phyloP scores from a whole-genome alignment of 2,888 invertebrate genomes.

The Melieria omissa region DNA sequence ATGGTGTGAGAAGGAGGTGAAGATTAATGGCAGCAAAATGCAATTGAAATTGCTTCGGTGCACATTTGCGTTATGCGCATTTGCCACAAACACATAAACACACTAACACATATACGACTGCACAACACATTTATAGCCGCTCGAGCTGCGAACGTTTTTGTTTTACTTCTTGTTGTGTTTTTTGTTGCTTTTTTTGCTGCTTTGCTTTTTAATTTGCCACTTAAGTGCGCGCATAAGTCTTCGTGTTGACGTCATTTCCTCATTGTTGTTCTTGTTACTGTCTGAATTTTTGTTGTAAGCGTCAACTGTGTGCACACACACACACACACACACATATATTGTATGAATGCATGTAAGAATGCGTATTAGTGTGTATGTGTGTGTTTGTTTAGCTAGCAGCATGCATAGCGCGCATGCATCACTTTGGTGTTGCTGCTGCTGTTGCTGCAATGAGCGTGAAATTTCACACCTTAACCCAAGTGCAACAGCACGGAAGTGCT shows the following conservation, averaged over 20 bases:
- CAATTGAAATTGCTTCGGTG: slow-evolving; percentile 34
- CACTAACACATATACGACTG: too few species aligned
- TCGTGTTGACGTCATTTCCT: neutral
- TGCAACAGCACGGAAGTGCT: slow-evolving; percentile 2
- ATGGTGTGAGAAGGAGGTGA: slow-evolving; percentile 22
- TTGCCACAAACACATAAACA: too few species aligned
- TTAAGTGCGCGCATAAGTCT: slow-evolving; percentile 29
- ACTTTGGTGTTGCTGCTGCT: neutral
- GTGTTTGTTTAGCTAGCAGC: neutral
- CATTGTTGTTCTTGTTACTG: too few species aligned
- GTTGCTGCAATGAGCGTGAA: slow-evolving; percentile 28
- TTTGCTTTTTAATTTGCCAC: slow-evolving; percentile 20
- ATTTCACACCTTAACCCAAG: slow-evolving; percentile 26
- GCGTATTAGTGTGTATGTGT: too few species aligned
- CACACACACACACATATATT: too few species aligned
- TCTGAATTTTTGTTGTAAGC: too few species aligned
- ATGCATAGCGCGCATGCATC: neutral
- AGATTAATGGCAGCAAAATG: slow-evolving; percentile 36
- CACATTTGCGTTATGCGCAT: slow-evolving; percentile 9
- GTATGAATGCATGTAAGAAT: too few species aligned
- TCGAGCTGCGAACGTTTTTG: too few species aligned
- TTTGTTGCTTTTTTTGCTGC: neutral
- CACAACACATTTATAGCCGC: too few species aligned
- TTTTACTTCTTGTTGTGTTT: neutral
- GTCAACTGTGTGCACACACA: too few species aligned